A percentile compares a stretch with the other conserved stretches of the same genome.
These are phyloP conservation scores for Prionailurus viverrinus DNA, from an alignment of 2,113 vertebrate genomes.

Conservation along the genomic window DNA sequence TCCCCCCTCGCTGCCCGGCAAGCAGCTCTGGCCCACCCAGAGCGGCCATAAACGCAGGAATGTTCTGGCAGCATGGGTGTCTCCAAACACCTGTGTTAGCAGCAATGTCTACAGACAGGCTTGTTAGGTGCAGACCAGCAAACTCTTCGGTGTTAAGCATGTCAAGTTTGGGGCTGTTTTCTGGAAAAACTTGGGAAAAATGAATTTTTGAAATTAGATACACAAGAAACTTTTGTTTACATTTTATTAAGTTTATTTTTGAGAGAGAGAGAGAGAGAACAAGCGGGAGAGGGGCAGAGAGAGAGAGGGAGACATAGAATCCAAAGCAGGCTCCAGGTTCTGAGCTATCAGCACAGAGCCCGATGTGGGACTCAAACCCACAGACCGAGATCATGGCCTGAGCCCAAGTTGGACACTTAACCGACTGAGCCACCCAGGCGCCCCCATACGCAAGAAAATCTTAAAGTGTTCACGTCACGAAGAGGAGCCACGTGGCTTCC, in stretches of 20 bases:
- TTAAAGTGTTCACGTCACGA: neutral
- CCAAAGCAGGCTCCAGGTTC: neutral
- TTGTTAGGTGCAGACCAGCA: neutral
- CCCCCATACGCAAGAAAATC: neutral
- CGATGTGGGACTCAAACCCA: neutral
- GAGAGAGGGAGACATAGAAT: neutral
- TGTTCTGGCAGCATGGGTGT: accelerated
- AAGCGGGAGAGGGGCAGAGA: neutral
- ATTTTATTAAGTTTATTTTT: neutral
- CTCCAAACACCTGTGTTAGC: accelerated
- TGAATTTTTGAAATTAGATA: neutral
- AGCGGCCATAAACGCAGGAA: accelerated
- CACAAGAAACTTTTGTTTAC: too few species aligned
- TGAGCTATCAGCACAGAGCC: neutral
- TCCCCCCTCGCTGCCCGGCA: accelerated
- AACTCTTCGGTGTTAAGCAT: accelerated
- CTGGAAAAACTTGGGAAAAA: neutral
- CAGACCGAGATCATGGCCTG: neutral
- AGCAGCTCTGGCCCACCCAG: accelerated
- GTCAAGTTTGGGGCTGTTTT: neutral
- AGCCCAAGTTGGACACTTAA: neutral
- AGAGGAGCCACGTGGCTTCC: neutral
- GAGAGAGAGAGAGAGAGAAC: neutral
- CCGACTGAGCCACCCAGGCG: neutral
- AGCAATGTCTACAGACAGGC: accelerated